Conservation (phyloP, 2,797 vertebrate species). For the Pseudotriccus pelzelni region DNA sequence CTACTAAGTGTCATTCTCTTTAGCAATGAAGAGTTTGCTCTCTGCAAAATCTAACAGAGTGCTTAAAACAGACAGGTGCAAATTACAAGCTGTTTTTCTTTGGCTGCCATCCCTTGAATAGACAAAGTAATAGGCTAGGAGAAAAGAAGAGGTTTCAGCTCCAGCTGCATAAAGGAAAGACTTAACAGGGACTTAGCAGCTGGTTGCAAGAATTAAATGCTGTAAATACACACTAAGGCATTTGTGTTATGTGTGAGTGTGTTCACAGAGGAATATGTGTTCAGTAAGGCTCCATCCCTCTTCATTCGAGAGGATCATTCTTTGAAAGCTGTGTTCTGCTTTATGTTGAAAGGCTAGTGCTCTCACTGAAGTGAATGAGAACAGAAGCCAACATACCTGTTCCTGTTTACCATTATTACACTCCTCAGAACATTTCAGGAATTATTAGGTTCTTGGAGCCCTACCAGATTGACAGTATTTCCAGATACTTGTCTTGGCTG, state of each 20-base stretch:
- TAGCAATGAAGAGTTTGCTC: conserved; percentile 46
- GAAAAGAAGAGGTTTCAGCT: conserved; percentile 52
- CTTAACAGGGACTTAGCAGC: conserved; percentile 60
- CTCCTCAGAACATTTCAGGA: conserved; percentile 62
- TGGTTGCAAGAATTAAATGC: conserved; percentile 53
- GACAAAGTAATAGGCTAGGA: conserved; percentile 44
- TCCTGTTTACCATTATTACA: conserved; percentile 50
- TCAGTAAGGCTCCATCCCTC: not conserved
- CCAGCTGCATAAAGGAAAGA: conserved; percentile 58
- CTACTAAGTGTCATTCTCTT: conserved; percentile 15
- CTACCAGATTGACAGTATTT: conserved; percentile 68
- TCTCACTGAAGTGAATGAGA: conserved; percentile 26
- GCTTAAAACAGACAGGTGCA: conserved; percentile 73
- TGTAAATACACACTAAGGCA: conserved; percentile 18
- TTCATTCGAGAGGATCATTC: not conserved
- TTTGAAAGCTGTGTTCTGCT: conserved; percentile 12
- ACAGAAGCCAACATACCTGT: conserved; percentile 67
- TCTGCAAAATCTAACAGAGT: conserved; percentile 3
- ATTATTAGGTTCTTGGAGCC: conserved; percentile 64
- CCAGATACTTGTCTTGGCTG: conserved; percentile 47
- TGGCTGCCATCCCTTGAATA: conserved; percentile 65
- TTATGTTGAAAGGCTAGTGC: conserved; percentile 38
- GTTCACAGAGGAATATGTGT: not conserved
- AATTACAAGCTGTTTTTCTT: conserved; percentile 69
- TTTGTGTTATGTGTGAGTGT: not conserved